Conservation (phyloP, 2,113 vertebrate species). For the Rhizomys pruinosus region DNA sequence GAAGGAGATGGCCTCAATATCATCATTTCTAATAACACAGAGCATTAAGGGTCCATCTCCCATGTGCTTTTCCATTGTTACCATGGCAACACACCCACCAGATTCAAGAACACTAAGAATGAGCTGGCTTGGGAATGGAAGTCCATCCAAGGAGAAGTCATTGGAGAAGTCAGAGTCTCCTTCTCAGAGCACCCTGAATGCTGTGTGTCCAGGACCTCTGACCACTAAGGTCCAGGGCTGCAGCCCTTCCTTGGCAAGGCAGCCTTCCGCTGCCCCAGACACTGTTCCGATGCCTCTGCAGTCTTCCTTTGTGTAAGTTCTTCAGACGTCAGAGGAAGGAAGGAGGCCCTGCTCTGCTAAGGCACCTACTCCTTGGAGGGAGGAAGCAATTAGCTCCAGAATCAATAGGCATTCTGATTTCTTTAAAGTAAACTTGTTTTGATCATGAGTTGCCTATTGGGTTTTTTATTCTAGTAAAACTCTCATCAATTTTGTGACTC, state of each 20-base stretch:
- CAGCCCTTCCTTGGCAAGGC: not conserved
- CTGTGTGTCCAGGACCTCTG: not conserved
- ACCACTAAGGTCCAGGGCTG: not conserved
- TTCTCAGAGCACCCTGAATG: not conserved
- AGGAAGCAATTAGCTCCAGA: not conserved
- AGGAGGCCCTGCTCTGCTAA: not conserved
- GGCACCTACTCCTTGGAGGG: not conserved
- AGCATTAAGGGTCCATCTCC: not conserved
- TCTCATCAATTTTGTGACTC: constrained; percentile 10
- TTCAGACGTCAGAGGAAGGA: constrained; percentile 12
- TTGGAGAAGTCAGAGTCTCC: not conserved
- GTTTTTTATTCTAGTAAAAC: not conserved
- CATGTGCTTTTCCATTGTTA: not conserved
- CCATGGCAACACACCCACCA: not conserved
- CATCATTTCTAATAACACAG: not conserved
- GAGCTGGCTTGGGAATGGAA: not conserved
- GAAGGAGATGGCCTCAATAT: not conserved
- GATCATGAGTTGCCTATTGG: not conserved
- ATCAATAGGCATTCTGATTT: not conserved
- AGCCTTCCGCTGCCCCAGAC: not conserved
- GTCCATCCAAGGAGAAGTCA: not conserved
- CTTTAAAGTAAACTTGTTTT: not conserved
- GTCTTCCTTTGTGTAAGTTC: not conserved
- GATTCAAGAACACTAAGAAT: not conserved
- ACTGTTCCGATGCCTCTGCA: not conserved